phyloP scores from a whole-genome alignment of 2,797 vertebrate genomes.

The Sebastes itinus region DNA sequence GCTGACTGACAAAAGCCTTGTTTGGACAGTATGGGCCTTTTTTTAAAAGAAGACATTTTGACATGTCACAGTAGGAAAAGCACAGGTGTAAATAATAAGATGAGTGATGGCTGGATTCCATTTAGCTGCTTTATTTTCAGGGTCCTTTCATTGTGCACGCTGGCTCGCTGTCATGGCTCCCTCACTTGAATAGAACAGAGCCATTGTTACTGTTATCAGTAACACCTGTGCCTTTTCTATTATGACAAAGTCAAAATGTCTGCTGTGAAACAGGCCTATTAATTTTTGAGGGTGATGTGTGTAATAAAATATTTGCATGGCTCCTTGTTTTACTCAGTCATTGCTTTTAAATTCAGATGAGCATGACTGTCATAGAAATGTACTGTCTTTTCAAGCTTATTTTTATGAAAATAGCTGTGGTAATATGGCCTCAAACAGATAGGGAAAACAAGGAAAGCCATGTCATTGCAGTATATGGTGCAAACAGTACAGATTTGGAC shows the following conservation, averaged over 20 bases:
- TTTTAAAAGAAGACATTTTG: background rate
- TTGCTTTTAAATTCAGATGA: background rate
- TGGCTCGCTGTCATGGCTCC: background rate
- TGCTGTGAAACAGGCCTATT: background rate
- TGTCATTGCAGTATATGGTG: background rate
- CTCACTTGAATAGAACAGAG: background rate
- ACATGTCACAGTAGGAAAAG: background rate
- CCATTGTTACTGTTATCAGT: background rate
- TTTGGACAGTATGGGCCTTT: background rate
- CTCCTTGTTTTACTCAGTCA: background rate
- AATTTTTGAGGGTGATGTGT: background rate
- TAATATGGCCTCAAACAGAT: background rate
- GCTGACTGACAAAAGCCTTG: background rate
- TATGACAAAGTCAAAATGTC: background rate
- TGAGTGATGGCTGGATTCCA: background rate
- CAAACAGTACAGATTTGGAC: background rate
- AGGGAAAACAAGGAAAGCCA: background rate
- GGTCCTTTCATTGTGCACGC: background rate
- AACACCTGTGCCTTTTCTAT: background rate
- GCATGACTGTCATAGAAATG: background rate
- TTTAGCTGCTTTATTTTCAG: background rate
- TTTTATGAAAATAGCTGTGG: background rate
- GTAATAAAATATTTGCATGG: background rate
- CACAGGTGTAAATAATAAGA: background rate
- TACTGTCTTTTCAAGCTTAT: background rate